phyloP scores from a whole-genome alignment of 1,140 invertebrate species.

The Macrostomum lignano region DNA sequence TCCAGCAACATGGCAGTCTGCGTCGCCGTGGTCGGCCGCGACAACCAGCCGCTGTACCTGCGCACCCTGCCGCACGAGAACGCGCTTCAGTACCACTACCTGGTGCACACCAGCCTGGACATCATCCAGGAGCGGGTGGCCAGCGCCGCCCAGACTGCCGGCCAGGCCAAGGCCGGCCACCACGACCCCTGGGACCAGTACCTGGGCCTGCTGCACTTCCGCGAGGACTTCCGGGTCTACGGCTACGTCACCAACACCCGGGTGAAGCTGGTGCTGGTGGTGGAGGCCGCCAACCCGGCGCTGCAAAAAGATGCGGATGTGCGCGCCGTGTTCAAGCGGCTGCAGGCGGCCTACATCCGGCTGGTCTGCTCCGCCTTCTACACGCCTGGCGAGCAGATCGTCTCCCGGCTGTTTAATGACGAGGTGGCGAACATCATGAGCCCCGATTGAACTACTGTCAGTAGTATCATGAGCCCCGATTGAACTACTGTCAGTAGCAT shows the following conservation, averaged over 20 bases:
- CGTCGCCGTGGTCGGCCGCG: too few relatives aligned
- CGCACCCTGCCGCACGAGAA: constrained; percentile 36
- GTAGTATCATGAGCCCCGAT: too few relatives aligned
- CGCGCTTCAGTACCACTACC: constrained; percentile 62
- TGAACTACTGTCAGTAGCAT: too few relatives aligned
- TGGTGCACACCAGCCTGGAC: constrained; percentile 67
- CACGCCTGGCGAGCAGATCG: constrained; percentile 47
- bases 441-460: neutral
- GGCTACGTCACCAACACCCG: constrained; percentile 90
- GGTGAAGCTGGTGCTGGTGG: constrained; percentile 69
- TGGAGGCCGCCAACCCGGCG: constrained; percentile 58
- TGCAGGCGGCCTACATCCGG: constrained; percentile 64
- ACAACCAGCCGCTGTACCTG: constrained; percentile 69
- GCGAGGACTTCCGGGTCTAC: constrained; percentile 91
- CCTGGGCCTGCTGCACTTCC: constrained; percentile 59
- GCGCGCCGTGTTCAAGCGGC: constrained; percentile 60
- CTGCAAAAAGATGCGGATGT: constrained; percentile 70
- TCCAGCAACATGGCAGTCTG: too few relatives aligned
- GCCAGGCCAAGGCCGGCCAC: too few relatives aligned
- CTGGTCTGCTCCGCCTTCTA: constrained; percentile 79
- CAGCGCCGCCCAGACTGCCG: constrained; percentile 34
- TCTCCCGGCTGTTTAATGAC: neutral
- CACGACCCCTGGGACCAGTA: constrained; percentile 45
- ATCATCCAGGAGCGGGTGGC: constrained; percentile 66
- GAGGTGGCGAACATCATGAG: neutral